phyloP scores from a whole-genome alignment of 2,888 invertebrate species.

The Mythimna lalbum region DNA sequence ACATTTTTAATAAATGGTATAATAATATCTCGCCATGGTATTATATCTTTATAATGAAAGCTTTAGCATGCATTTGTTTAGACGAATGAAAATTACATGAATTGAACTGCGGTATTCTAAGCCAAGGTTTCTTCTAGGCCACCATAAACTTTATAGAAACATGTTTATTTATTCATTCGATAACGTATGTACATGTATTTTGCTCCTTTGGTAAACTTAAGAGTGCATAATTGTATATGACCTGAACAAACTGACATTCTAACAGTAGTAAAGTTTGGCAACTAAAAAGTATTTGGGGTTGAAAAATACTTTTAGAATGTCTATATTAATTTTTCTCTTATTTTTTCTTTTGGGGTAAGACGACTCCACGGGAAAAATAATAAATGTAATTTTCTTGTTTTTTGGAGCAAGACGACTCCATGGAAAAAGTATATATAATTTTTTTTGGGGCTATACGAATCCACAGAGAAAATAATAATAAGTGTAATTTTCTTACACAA shows the following conservation, averaged over 20 bases:
- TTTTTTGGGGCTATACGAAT: too few relatives aligned
- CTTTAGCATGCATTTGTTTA: conserved; percentile 21
- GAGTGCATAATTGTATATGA: background rate
- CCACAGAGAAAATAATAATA: too few relatives aligned
- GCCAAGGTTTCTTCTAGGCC: conserved; percentile 34
- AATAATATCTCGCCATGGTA: conserved; percentile 16
- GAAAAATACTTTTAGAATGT: background rate
- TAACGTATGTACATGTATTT: conserved; percentile 2
- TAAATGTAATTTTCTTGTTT: too few relatives aligned
- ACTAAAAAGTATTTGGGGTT: background rate
- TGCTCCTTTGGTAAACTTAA: background rate
- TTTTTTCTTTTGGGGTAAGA: too few relatives aligned
- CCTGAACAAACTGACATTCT: too few relatives aligned
- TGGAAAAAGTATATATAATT: too few relatives aligned
- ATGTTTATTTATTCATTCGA: conserved; percentile 28
- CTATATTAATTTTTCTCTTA: background rate
- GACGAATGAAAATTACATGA: conserved; percentile 44
- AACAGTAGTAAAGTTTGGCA: too few relatives aligned
- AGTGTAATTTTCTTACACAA: too few relatives aligned
- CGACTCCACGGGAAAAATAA: too few relatives aligned
- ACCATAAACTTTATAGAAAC: conserved; percentile 20
- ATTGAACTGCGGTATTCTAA: conserved; percentile 21
- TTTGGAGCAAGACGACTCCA: too few relatives aligned
- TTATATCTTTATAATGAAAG: conserved; percentile 34
- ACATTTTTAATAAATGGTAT: conserved; percentile 22